A percentile compares a stretch with the other conserved stretches of the same genome.
phyloP scores from a whole-genome alignment of 92 coral and sea anemone species.

The Porites divaricata region DNA sequence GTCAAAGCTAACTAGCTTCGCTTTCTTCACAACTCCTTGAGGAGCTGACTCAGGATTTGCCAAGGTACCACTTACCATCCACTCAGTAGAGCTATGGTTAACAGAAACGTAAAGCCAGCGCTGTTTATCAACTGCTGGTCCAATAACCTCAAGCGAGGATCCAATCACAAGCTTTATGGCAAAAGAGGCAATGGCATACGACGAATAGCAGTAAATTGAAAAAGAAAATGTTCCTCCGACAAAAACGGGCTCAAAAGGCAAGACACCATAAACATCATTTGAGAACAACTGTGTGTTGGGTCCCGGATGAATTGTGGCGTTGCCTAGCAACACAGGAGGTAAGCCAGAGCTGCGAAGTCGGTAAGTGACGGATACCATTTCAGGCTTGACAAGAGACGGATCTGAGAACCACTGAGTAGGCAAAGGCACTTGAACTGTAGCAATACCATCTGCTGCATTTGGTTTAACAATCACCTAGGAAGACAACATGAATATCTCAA shows the following conservation, averaged over 20 bases:
- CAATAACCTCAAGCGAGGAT: conserved; percentile 40
- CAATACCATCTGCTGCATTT: conserved; percentile 33
- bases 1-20: conserved; percentile 50
- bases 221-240: conserved; percentile 46
- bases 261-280: conserved; percentile 55
- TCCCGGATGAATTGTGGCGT: conserved; percentile 47
- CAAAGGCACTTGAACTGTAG: conserved; percentile 42
- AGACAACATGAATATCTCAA: conserved; percentile 10
- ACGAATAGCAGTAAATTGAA: conserved; percentile 50
- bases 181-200: conserved; percentile 53
- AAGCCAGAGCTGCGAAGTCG: conserved; percentile 38
- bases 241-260: conserved; percentile 48
- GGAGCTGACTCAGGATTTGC: conserved; percentile 48
- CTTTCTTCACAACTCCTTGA: conserved; percentile 48
- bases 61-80: conserved; percentile 56
- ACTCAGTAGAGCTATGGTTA: conserved; percentile 48
- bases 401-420: conserved; percentile 48
- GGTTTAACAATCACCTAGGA: conserved; percentile 27
- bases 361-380: conserved; percentile 38
- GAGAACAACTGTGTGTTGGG: conserved; percentile 22
- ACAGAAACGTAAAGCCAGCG: conserved; percentile 50
- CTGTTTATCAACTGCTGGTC: conserved; percentile 25
- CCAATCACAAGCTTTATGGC: conserved; percentile 42
- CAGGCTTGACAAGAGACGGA: conserved; percentile 33
- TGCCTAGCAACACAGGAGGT: conserved; percentile 39